Evolutionary conservation across 2,113 vertebrate species (phyloP), one percentile per base, ranked within the genome.

Genomic region (Galemys pyrenaicus): DNA sequence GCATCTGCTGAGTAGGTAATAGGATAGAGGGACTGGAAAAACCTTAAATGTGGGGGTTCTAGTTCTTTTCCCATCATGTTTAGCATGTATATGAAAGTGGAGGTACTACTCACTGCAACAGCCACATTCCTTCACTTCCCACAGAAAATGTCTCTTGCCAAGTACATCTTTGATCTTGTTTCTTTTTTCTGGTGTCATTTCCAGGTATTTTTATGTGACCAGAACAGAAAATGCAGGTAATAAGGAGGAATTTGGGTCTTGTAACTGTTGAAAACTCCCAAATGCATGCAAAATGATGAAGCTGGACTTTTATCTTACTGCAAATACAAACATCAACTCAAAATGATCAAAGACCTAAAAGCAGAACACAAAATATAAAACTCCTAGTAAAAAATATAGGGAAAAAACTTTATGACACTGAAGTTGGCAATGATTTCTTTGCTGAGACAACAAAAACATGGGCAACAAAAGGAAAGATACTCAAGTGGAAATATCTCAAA

Each of bases 331-430:
- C 49, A 88, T 32, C 37, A 77, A 77, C 58, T 68, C 7, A 26
- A 89, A 89, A n/a, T 24, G 35, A 62, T 87, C 58, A 75, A 75
- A 88, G 71, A 35, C 26, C 86, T 88, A 37, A 88, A 65, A 11
- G 26, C 41, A 54, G 41, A 67, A 79, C 35, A 12, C 46, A 89
- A 67, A 39, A 12, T 26, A 51, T 73, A 91, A 24, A 82, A 26
- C 12, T 60, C 32, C 54, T 91, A 37, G 56, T 82, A 82, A 78
- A 91, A 60, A 62, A 49, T 39, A 89, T 5, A 22, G 10, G 5
- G 77, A 5, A 71, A 65, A 71, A 82, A n/a, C n/a, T 20, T 90
- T n/a, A 71, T 49, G 32, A 60, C 8, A 24, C 37, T 62, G 39
- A 37, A 82, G 17, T 73, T 73, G n/a, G 44, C 67, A 91, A 37